A percentile compares a stretch with the other conserved stretches of the same genome.
These are phyloP conservation scores for Pandemis heparana DNA, from an alignment of 2,888 invertebrate genomes.

Conservation along the genomic window DNA sequence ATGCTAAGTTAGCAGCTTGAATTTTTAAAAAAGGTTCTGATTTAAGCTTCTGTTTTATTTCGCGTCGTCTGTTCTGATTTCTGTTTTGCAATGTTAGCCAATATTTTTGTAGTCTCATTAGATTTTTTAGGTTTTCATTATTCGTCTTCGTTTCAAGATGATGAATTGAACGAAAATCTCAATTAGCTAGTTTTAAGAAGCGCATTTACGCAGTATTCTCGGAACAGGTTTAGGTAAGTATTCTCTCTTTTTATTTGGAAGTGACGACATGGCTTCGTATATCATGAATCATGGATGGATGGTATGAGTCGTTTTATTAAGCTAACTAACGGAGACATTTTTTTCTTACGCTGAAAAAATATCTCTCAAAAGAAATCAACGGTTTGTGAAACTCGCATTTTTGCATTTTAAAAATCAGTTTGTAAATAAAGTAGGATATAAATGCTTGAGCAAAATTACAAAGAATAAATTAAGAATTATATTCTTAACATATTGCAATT, in stretches of 20 bases:
- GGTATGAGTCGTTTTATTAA: neutral
- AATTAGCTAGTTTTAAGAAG: neutral
- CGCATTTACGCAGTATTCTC: neutral
- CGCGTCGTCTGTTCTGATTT: neutral
- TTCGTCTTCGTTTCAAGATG: neutral
- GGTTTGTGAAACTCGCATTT: no score
- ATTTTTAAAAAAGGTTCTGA: neutral
- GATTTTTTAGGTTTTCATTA: neutral
- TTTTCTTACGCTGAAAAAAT: no score
- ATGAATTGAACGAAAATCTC: no score
- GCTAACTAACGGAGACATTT: neutral
- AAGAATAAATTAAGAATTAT: no score
- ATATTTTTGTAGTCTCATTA: neutral
- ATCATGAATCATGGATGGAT: neutral
- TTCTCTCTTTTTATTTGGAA: neutral
- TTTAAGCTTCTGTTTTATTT: neutral
- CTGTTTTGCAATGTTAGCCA: neutral
- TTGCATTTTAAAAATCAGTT: no score
- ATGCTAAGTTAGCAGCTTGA: neutral
- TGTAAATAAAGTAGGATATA: no score
- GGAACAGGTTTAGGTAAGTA: neutral
- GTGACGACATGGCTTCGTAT: neutral
- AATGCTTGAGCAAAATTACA: no score
- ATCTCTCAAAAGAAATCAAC: no score
- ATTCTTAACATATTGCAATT: no score